These are phyloP conservation scores for Antheraea yamamai DNA, from an alignment of 2,888 invertebrate species.

Conservation along the genomic window DNA sequence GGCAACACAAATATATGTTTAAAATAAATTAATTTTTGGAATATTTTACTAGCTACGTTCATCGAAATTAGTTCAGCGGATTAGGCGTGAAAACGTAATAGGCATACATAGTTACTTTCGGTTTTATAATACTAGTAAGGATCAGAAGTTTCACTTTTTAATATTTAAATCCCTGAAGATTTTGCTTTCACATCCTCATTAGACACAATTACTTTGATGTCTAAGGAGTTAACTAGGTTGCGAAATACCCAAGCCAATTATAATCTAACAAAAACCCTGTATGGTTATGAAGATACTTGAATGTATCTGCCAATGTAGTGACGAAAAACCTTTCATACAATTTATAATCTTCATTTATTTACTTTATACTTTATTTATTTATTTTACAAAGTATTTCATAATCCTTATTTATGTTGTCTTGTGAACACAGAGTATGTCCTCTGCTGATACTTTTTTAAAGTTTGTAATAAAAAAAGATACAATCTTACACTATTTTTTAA, in stretches of 20 bases:
- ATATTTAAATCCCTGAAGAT: background rate
- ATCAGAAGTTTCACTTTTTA: background rate
- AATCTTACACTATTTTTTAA: background rate
- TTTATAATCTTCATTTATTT: no score
- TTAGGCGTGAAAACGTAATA: no score
- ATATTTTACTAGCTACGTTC: background rate
- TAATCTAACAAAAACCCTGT: no score
- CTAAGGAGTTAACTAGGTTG: background rate
- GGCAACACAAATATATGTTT: background rate
- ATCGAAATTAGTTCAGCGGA: no score
- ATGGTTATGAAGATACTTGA: no score
- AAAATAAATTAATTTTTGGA: background rate
- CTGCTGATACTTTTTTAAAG: background rate
- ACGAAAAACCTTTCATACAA: no score
- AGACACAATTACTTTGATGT: background rate
- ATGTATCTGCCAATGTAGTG: no score
- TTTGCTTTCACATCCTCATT: background rate
- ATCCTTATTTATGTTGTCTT: background rate
- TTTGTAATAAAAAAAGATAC: background rate
- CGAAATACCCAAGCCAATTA: background rate
- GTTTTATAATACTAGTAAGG: background rate
- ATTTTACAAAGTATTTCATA: background rate
- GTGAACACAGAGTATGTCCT: background rate
- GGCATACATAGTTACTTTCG: background rate
- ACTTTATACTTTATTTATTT: no score